Conservation (phyloP, 2,797 vertebrate genomes). For the Chromis chromis region DNA sequence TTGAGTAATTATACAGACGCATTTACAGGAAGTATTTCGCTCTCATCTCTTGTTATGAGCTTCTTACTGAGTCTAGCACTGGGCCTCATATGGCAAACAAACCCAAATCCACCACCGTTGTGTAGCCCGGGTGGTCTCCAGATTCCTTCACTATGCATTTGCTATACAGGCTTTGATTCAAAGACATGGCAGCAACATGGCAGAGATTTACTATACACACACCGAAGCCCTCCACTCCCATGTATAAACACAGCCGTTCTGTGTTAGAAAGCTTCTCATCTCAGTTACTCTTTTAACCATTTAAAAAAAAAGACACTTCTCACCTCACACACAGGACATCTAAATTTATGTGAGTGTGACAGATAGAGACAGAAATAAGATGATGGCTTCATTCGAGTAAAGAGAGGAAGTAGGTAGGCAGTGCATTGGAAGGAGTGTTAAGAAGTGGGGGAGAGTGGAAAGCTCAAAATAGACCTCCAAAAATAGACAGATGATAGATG, state of each 20-base stretch:
- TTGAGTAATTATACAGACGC: slow-evolving; percentile 28
- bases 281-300: slow-evolving; percentile 22
- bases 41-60: slow-evolving; percentile 30
- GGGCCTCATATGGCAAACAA: slow-evolving; percentile 66
- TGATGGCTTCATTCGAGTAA: slow-evolving; percentile 47
- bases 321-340: slow-evolving; percentile 20
- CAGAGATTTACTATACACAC: slow-evolving; percentile 43
- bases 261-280: not conserved
- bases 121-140: slow-evolving; percentile 61
- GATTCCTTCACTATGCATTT: slow-evolving; percentile 22
- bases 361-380: slow-evolving; percentile 21
- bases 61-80: slow-evolving; percentile 27
- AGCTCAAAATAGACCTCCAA: slow-evolving; percentile 65
- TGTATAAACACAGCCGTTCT: slow-evolving; percentile 36
- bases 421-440: slow-evolving; percentile 23
- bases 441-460: slow-evolving; percentile 43
- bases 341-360: not conserved
- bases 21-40: slow-evolving; percentile 19
- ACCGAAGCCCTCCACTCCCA: slow-evolving; percentile 35
- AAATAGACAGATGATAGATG: slow-evolving; percentile 67
- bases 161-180: slow-evolving; percentile 49
- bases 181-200: slow-evolving; percentile 41
- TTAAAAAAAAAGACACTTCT: slow-evolving; percentile 24
- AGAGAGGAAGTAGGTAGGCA: slow-evolving; percentile 48
- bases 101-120: slow-evolving; percentile 32